Evolutionary conservation across 1,140 invertebrate genomes (phyloP).

Genomic region (Zaprionus taronus): DNA sequence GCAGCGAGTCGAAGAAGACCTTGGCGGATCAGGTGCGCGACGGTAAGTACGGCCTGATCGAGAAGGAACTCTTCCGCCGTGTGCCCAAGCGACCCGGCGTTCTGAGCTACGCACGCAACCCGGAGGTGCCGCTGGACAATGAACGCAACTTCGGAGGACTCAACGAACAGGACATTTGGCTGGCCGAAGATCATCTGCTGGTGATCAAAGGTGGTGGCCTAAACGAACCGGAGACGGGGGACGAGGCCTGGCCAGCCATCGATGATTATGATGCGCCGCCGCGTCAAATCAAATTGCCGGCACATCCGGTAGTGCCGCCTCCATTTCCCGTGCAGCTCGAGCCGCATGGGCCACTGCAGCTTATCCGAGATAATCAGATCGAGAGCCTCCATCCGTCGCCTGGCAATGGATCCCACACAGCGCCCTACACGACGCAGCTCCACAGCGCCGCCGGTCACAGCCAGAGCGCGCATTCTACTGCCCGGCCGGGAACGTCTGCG

Average conservation of each 20-base stretch:
- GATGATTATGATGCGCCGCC: constrained; percentile 92
- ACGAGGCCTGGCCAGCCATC: constrained; percentile 91
- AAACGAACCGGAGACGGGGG: constrained; percentile 72
- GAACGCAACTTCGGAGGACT: constrained; percentile 92
- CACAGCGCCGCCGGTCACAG: constrained; percentile 34
- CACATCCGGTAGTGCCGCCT: constrained; percentile 91
- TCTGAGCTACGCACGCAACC: constrained; percentile 91
- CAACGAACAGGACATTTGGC: constrained; percentile 93
- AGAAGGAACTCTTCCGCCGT: constrained; percentile 91
- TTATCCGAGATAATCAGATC: constrained; percentile 84
- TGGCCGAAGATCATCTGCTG: constrained; percentile 94
- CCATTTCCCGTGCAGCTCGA: constrained; percentile 94
- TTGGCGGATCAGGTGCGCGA: constrained; percentile 93
- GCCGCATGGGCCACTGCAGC: constrained; percentile 89
- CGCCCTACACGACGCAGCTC: constrained; percentile 21
- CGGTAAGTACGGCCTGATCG: constrained; percentile 94
- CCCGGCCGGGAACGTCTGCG: constrained; percentile 80
- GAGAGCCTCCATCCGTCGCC: constrained; percentile 78
- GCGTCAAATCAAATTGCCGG: constrained; percentile 91
- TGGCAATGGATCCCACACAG: constrained; percentile 71
- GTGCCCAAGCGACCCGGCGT: constrained; percentile 90
- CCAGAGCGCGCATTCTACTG: constrained; percentile 66
- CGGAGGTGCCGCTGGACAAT: constrained; percentile 91
- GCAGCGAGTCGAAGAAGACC: constrained; percentile 91
- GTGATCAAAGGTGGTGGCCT: constrained; percentile 91